These are phyloP conservation scores for Procambarus clarkii DNA, from an alignment of 1,140 invertebrate species.

Conservation along the genomic window DNA sequence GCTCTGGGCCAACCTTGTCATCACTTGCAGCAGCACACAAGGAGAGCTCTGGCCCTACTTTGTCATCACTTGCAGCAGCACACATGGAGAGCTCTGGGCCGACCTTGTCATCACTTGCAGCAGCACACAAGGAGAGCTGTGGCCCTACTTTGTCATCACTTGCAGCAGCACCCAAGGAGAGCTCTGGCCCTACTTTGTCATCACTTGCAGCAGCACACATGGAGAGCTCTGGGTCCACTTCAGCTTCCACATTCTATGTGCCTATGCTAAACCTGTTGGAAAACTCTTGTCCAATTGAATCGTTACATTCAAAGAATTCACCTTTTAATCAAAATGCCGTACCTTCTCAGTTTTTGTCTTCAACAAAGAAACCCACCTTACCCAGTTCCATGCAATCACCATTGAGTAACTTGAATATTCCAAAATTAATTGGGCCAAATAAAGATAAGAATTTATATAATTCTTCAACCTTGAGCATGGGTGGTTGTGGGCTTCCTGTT, in stretches of 20 bases:
- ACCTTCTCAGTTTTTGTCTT: neutral
- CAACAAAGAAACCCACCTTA: neutral
- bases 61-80: neutral
- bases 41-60: neutral
- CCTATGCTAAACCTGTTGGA: neutral
- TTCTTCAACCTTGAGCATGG: too few relatives aligned
- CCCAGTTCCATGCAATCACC: too few relatives aligned
- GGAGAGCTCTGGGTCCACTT: neutral
- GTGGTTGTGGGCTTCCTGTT: too few relatives aligned
- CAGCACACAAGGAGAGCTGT: neutral
- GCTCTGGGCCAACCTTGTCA: neutral
- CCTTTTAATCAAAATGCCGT: too few relatives aligned
- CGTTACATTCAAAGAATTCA: too few relatives aligned
- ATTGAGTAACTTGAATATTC: too few relatives aligned
- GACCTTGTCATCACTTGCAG: neutral
- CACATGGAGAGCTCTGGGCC: neutral
- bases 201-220: neutral
- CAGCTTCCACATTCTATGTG: neutral
- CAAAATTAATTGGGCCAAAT: neutral
- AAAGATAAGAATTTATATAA: neutral
- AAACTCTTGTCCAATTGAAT: neutral
- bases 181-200: neutral
- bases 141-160: neutral
- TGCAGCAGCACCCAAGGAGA: neutral
- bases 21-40: neutral